A percentile compares a stretch with the other conserved stretches of the same genome.
Conservation (phyloP, 2,888 invertebrate species). For the Plutella xylostella region DNA sequence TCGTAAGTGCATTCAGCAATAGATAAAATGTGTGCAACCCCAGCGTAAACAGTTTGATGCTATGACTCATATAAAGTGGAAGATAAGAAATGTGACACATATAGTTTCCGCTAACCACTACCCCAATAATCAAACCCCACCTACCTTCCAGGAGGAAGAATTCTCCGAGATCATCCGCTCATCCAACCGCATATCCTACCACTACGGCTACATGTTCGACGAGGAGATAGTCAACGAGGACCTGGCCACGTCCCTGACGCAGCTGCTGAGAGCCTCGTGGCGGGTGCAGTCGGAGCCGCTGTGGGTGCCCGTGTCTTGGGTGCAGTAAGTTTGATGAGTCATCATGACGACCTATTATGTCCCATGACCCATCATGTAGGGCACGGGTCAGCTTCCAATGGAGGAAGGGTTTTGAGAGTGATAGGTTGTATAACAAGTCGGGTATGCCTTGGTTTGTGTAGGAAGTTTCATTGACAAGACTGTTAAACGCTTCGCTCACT, state of each 20-base stretch:
- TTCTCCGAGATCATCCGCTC: slow-evolving; percentile 88
- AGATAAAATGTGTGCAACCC: too few relatives aligned
- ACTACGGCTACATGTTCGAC: slow-evolving; percentile 95
- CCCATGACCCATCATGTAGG: background rate
- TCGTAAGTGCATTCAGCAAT: too few relatives aligned
- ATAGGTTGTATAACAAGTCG: too few relatives aligned
- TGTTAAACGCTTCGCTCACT: too few relatives aligned
- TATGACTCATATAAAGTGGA: too few relatives aligned
- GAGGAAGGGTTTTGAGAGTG: too few relatives aligned
- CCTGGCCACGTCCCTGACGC: slow-evolving; percentile 85
- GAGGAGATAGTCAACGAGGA: slow-evolving; percentile 94
- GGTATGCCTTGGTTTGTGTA: too few relatives aligned
- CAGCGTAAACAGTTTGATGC: too few relatives aligned
- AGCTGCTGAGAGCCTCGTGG: slow-evolving; percentile 84
- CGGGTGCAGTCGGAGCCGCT: slow-evolving; percentile 91
- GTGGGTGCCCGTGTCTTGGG: slow-evolving; percentile 97
- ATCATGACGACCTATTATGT: background rate
- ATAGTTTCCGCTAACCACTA: background rate
- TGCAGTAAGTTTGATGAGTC: slow-evolving; percentile 57
- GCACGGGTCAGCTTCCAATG: too few relatives aligned
- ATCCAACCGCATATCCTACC: slow-evolving; percentile 88
- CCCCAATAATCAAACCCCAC: background rate
- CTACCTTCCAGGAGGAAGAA: slow-evolving; percentile 94
- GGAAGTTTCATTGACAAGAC: too few relatives aligned
- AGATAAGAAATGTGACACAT: too few relatives aligned